Evolutionary conservation across 2,888 invertebrate genomes (phyloP).

Genomic region (Operophtera brumata): DNA sequence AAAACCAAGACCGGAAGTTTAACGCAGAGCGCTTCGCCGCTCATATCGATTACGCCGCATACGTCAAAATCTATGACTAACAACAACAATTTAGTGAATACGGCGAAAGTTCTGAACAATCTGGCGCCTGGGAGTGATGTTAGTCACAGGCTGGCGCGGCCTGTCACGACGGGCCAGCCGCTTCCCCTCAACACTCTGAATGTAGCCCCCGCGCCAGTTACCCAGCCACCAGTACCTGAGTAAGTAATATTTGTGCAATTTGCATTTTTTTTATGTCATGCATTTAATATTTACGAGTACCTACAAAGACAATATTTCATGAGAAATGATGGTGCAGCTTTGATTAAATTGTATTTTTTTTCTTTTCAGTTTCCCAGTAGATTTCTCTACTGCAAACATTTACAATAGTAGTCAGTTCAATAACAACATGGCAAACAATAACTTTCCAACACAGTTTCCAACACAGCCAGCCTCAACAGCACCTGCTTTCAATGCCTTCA

Average conservation of each 20-base stretch:
- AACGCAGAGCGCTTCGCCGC: conserved; percentile 48
- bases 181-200: conserved; percentile 43
- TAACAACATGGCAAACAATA: conserved; percentile 61
- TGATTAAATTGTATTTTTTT: conserved; percentile 8
- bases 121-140: conserved; percentile 48
- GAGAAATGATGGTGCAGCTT: background rate
- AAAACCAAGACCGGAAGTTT: conserved; percentile 60
- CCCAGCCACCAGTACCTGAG: conserved; percentile 64
- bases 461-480: conserved; percentile 67
- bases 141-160: conserved; percentile 62
- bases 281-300: background rate
- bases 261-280: background rate
- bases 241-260: conserved; percentile 42
- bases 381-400: conserved; percentile 86
- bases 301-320: background rate
- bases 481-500: conserved; percentile 58
- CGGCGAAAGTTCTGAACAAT: conserved; percentile 60
- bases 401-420: conserved; percentile 82
- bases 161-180: conserved; percentile 59
- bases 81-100: conserved; percentile 54
- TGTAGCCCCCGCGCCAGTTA: conserved; percentile 33
- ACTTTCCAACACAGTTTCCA: conserved; percentile 49
- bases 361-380: conserved; percentile 83
- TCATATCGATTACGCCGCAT: conserved; percentile 69
- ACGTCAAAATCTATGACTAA: conserved; percentile 49